Evolutionary conservation across 1,140 invertebrate genomes (phyloP).

Genomic region (Triops cancriformis): DNA sequence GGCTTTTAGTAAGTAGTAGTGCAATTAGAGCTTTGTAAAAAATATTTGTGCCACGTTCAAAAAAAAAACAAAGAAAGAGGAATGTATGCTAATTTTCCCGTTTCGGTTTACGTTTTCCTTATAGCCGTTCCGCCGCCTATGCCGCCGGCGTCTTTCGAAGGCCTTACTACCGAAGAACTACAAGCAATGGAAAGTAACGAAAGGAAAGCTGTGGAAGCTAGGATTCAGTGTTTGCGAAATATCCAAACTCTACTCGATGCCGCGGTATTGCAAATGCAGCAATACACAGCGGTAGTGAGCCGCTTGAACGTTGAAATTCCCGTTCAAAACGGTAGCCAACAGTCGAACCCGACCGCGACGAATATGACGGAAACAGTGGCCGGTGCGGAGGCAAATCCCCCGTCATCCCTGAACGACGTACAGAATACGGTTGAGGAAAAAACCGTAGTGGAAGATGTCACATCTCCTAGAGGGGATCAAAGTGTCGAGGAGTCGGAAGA

Average conservation of each 20-base stretch:
- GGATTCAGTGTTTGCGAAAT: conserved; percentile 74
- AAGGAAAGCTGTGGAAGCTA: conserved; percentile 75
- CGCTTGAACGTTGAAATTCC: conserved; percentile 25
- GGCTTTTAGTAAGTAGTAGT: conserved; percentile 34
- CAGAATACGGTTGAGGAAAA: not conserved
- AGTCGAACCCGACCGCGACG: not conserved
- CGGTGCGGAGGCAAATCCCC: not conserved
- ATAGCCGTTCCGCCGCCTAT: conserved; percentile 45
- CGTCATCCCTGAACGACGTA: not conserved
- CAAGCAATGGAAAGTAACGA: conserved; percentile 77
- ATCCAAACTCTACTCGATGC: conserved; percentile 81
- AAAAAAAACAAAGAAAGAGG: conserved; percentile 18
- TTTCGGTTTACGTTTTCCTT: conserved; percentile 16
- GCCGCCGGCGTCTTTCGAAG: conserved; percentile 57
- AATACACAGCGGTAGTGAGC: conserved; percentile 61
- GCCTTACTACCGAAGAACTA: conserved; percentile 73
- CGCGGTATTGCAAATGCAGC: conserved; percentile 77
- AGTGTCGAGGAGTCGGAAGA: conserved; percentile 17
- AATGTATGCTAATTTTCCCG: conserved; percentile 29
- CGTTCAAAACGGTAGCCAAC: not conserved
- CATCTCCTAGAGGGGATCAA: not conserved
- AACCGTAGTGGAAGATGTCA: not conserved
- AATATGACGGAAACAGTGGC: not conserved
- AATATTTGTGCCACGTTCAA: no score
- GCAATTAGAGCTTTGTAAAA: no score